phyloP scores from a whole-genome alignment of 2,888 invertebrate genomes.

The Leucophenga montana region DNA sequence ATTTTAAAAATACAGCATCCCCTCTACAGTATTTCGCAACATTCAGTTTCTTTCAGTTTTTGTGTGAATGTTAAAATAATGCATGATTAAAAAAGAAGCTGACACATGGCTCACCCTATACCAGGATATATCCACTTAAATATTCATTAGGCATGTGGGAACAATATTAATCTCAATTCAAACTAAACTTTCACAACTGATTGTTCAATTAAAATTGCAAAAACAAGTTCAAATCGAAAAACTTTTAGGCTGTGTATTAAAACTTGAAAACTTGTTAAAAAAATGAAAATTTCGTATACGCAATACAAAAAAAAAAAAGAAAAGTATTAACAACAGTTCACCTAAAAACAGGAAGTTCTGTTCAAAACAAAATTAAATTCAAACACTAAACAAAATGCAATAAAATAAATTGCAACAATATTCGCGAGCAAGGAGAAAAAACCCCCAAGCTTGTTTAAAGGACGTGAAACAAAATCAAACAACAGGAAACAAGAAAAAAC shows the following conservation, averaged over 20 bases:
- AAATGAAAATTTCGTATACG: too few relatives aligned
- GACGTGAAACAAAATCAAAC: slow-evolving; percentile 36
- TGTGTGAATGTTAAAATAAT: too few relatives aligned
- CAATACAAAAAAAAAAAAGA: not conserved
- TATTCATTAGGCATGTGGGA: slow-evolving; percentile 2
- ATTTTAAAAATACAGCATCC: too few relatives aligned
- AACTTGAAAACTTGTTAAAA: slow-evolving; percentile 58
- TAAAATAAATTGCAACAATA: slow-evolving; percentile 68
- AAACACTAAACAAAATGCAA: slow-evolving; percentile 58
- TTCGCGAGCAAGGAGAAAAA: slow-evolving; percentile 37
- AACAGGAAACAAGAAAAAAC: slow-evolving; percentile 24
- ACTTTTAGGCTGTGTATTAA: slow-evolving; percentile 57
- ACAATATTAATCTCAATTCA: slow-evolving; percentile 7
- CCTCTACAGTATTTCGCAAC: too few relatives aligned
- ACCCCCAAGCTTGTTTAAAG: slow-evolving; percentile 21
- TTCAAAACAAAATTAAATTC: slow-evolving; percentile 59
- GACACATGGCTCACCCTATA: not conserved
- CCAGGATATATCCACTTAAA: not conserved
- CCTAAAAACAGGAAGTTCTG: slow-evolving; percentile 38
- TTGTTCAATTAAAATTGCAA: slow-evolving; percentile 13
- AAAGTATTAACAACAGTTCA: slow-evolving; percentile 4
- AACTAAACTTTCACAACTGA: not conserved
- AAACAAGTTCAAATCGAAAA: slow-evolving; percentile 56
- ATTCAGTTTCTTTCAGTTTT: too few relatives aligned
- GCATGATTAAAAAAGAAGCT: too few relatives aligned